These are phyloP conservation scores for Carcina quercana DNA, from an alignment of 2,888 invertebrate species.

Conservation along the genomic window DNA sequence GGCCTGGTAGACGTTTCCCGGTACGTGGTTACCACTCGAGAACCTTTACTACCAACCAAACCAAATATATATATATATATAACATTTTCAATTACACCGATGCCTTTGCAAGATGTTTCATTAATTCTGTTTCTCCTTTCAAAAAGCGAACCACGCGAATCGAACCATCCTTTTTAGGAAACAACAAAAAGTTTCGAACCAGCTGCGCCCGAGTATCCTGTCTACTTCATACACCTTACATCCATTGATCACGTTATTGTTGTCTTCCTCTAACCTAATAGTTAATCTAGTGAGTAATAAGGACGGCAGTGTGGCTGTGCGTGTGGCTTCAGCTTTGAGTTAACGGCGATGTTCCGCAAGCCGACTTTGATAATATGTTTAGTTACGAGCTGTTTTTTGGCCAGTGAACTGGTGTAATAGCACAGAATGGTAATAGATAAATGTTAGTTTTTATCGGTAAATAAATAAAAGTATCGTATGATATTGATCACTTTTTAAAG, in stretches of 20 bases:
- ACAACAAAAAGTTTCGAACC: slow-evolving; percentile 64
- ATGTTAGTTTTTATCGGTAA: too few species aligned
- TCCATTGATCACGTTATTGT: slow-evolving; percentile 50
- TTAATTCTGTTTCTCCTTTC: too few species aligned
- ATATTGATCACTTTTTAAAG: too few species aligned
- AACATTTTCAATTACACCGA: too few species aligned
- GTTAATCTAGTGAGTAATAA: slow-evolving; percentile 25
- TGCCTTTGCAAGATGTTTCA: too few species aligned
- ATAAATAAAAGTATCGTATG: too few species aligned
- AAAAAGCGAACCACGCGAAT: slow-evolving; percentile 63
- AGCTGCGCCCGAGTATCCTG: slow-evolving; percentile 71
- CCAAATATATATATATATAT: too few species aligned
- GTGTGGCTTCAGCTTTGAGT: slow-evolving; percentile 32
- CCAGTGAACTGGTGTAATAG: too few species aligned
- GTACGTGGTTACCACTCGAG: too few species aligned
- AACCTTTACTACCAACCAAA: too few species aligned
- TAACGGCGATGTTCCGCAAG: slow-evolving; percentile 63
- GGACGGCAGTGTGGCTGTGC: slow-evolving; percentile 34
- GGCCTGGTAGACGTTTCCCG: too few species aligned
- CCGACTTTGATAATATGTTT: slow-evolving; percentile 48
- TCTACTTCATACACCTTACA: slow-evolving; percentile 60
- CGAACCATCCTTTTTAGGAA: slow-evolving; percentile 59
- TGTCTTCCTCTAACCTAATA: slow-evolving; percentile 36
- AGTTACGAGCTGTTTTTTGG: slow-evolving; percentile 33
- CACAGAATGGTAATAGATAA: too few species aligned